A percentile compares a stretch with the other conserved stretches of the same genome.
Conservation (phyloP, 1,140 invertebrate genomes). For the Mercenaria mercenaria region DNA sequence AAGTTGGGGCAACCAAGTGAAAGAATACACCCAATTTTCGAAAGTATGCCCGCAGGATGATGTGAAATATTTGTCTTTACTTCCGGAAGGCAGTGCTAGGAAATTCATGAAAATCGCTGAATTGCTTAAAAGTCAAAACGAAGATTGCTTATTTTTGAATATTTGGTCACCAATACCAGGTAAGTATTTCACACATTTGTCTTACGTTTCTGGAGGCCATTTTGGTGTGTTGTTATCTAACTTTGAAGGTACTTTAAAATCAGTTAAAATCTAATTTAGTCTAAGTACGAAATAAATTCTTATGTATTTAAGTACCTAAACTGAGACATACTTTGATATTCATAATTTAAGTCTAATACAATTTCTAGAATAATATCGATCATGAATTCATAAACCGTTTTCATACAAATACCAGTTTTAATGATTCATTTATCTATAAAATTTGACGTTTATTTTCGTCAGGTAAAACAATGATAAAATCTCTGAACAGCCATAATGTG, state of each 20-base stretch:
- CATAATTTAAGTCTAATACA: too few species aligned
- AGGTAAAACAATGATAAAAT: neutral
- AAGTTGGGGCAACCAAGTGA: constrained; percentile 87
- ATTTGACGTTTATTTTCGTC: neutral
- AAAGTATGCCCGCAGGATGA: constrained; percentile 91
- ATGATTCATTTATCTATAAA: neutral
- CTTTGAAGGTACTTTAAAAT: too few species aligned
- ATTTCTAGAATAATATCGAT: too few species aligned
- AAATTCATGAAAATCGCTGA: constrained; percentile 94
- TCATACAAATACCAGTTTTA: neutral
- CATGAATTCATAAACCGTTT: too few species aligned
- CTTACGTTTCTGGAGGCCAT: too few species aligned
- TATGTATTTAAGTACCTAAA: too few species aligned
- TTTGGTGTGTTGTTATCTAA: too few species aligned
- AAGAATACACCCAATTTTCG: constrained; percentile 92
- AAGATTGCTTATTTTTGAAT: constrained; percentile 98
- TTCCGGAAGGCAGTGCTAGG: constrained; percentile 94
- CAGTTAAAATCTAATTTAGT: too few species aligned
- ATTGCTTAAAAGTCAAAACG: constrained; percentile 95
- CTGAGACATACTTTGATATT: too few species aligned
- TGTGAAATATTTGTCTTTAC: constrained; percentile 92
- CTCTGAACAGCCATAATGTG: neutral
- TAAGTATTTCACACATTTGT: too few species aligned
- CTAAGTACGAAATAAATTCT: too few species aligned
- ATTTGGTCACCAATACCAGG: constrained; percentile 97